Conservation (phyloP, 1,140 invertebrate species). For the Babylonia areolata region DNA sequence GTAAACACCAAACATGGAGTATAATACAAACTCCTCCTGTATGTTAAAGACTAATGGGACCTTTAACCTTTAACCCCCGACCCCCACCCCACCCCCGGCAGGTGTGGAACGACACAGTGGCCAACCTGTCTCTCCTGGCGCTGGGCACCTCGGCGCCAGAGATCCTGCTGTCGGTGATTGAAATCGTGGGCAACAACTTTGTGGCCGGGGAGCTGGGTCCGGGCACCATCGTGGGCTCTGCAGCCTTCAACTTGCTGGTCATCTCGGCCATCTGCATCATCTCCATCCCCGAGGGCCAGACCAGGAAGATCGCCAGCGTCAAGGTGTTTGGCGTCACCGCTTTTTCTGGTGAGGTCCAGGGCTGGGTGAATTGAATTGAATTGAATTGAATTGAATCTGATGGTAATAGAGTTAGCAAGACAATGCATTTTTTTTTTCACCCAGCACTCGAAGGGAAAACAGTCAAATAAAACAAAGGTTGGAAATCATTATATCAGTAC, state of each 20-base stretch:
- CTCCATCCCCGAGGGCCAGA: slow-evolving; percentile 78
- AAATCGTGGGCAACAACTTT: slow-evolving; percentile 79
- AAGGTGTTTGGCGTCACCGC: slow-evolving; percentile 64
- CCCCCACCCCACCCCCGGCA: not conserved
- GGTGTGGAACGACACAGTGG: slow-evolving; percentile 83
- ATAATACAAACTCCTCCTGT: no score
- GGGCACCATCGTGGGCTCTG: slow-evolving; percentile 83
- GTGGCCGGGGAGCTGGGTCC: slow-evolving; percentile 80
- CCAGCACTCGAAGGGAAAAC: no score
- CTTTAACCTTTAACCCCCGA: no score
- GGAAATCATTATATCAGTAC: no score
- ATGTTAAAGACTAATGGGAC: no score
- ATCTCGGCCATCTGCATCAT: slow-evolving; percentile 81
- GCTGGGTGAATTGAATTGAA: no score
- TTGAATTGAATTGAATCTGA: no score
- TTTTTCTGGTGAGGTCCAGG: slow-evolving; percentile 20
- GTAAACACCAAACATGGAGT: no score
- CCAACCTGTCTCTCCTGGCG: slow-evolving; percentile 83
- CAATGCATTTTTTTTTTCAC: no score
- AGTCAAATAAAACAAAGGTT: no score
- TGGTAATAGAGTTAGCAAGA: no score
- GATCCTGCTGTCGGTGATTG: slow-evolving; percentile 82
- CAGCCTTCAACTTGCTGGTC: slow-evolving; percentile 82
- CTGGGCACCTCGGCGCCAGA: slow-evolving; percentile 83
- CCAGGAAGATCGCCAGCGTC: slow-evolving; percentile 77